These are phyloP conservation scores for Tetramorium alpestre DNA, from an alignment of 1,140 invertebrate genomes.

Conservation along the genomic window DNA sequence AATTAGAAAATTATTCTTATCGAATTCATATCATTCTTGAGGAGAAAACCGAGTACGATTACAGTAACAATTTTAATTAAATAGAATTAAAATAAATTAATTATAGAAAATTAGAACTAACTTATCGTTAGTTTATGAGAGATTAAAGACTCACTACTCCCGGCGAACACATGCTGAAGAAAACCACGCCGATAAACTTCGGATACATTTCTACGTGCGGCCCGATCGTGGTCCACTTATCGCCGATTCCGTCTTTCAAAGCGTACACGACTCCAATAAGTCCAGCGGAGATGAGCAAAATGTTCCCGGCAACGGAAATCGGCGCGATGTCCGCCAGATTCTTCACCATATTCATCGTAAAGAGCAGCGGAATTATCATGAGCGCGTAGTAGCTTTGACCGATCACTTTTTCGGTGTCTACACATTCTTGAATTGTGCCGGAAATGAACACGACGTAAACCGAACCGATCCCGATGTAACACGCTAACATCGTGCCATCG, in stretches of 20 bases:
- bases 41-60: not conserved
- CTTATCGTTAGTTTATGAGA: not conserved
- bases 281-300: slow-evolving; percentile 55
- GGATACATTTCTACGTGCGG: slow-evolving; percentile 64
- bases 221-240: slow-evolving; percentile 60
- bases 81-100: not conserved
- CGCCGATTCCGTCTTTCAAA: slow-evolving; percentile 69
- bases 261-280: slow-evolving; percentile 72
- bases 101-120: not conserved
- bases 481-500: slow-evolving; percentile 65
- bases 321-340: slow-evolving; percentile 65
- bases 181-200: slow-evolving; percentile 73
- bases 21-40: not conserved
- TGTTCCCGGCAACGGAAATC: slow-evolving; percentile 69
- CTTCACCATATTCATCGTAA: slow-evolving; percentile 71
- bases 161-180: slow-evolving; percentile 75
- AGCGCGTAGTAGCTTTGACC: slow-evolving; percentile 67
- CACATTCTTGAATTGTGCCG: slow-evolving; percentile 68
- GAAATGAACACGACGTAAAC: slow-evolving; percentile 75
- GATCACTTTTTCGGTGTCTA: slow-evolving; percentile 59
- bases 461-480: slow-evolving; percentile 75
- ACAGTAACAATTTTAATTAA: not conserved
- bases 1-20: not conserved
- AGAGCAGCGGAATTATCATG: slow-evolving; percentile 72
- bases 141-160: slow-evolving; percentile 69